Evolutionary conservation across 2,888 invertebrate species (phyloP), one percentile per base, ranked within the genome.

Genomic region (Ormia ochracea): DNA sequence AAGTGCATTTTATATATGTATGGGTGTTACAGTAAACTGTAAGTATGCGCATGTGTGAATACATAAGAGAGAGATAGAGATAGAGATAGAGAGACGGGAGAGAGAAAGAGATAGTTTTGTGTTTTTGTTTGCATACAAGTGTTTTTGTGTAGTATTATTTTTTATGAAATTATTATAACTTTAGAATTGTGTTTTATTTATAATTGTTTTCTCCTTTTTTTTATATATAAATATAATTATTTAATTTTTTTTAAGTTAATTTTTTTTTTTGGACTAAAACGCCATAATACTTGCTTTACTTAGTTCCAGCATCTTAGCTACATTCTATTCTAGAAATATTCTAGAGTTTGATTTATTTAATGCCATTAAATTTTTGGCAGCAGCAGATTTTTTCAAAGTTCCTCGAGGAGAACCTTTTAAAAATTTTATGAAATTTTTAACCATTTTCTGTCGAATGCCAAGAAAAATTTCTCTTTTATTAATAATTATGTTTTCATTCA

Each of bases 291-390:
- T 89, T 88, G 85, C 88, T 89, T 87, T 89, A 90, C 89, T 89
- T 87, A 89, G 88, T 88, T 88, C 89, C 89, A 89, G 89, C 89
- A 89, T 88, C 87, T 86, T 84, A 86, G 87, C 89, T 89, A 89
- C 89, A 89, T 85, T 89, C 89, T 89, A 89, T 89, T 89, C 88
- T 89, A 88, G 85, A 89, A 89, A 88, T 89, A 89, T 89, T 88
- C 89, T 88, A 89, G 86, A 87, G 86, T 87, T 68, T 58, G 76
- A 69, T 73, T 72, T 76, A 76, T 76, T 76, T 50, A 72, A 76
- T 76, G 76, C 63, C 72, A 73, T 80, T 43, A 76, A 63, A 56
- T 58, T 63, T 56, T 43, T 52, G 43, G 41, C 54, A 72, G 52
- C 50, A 58, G 52, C 45, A 43, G 66, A 68, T 68, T 68, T 75